Percentiles rank a stretch among this genome's conserved stretches.
These are phyloP conservation scores for Pempheris klunzingeri DNA, from an alignment of 2,797 vertebrate genomes.

Conservation along the genomic window DNA sequence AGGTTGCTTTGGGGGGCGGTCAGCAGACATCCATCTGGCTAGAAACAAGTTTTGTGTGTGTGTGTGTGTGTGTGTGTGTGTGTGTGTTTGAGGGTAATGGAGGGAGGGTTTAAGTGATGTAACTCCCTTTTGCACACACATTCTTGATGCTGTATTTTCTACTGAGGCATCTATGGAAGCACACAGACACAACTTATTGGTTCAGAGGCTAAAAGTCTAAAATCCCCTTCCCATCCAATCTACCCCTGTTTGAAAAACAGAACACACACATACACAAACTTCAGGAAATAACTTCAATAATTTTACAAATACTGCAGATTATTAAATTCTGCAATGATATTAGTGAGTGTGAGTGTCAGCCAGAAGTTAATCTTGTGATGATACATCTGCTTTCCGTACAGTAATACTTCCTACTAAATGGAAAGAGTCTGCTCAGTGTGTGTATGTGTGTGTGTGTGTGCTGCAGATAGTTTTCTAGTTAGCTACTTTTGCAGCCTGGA, in stretches of 20 bases:
- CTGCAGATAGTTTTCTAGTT: slow-evolving; percentile 26
- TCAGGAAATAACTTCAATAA: slow-evolving; percentile 3
- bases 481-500: slow-evolving; percentile 31
- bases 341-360: slow-evolving; percentile 3
- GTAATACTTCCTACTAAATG: slow-evolving; percentile 41
- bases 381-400: slow-evolving; percentile 39
- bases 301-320: slow-evolving; percentile 47
- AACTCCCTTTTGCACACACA: not conserved
- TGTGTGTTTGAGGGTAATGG: slow-evolving; percentile 4
- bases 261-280: slow-evolving; percentile 2
- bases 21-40: slow-evolving; percentile 29
- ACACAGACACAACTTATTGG: slow-evolving; percentile 7
- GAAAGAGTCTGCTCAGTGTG: not conserved
- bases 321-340: slow-evolving; percentile 7
- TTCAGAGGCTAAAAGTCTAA: slow-evolving; percentile 33
- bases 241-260: slow-evolving; percentile 5
- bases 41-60: slow-evolving; percentile 35
- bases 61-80: slow-evolving; percentile 35
- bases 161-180: not conserved
- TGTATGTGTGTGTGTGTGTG: slow-evolving; percentile 15
- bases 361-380: slow-evolving; percentile 58
- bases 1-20: slow-evolving; percentile 2
- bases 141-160: not conserved
- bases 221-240: slow-evolving; percentile 51
- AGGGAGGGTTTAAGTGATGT: slow-evolving; percentile 15